These are phyloP conservation scores for Oedothorax gibbosus DNA, from an alignment of 1,140 invertebrate species.

Conservation along the genomic window DNA sequence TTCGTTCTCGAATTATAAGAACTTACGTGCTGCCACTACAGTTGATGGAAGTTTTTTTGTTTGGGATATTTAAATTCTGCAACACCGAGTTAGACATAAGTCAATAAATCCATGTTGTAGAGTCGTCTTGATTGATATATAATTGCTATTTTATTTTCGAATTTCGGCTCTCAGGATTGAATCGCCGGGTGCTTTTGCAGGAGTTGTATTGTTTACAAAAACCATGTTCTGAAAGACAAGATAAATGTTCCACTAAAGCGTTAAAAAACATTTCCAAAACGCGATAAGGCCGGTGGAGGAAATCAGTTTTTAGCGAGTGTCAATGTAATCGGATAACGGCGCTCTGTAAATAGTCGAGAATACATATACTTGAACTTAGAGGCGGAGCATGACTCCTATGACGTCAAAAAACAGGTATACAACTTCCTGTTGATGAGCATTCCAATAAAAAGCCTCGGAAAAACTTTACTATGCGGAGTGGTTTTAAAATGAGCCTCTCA, in stretches of 20 bases:
- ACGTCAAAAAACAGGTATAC: slow-evolving; percentile 60
- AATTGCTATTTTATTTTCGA: too few species aligned
- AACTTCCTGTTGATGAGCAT: slow-evolving; percentile 49
- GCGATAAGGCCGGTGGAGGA: slow-evolving; percentile 55
- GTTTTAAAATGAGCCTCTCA: slow-evolving; percentile 12
- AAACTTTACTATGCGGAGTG: slow-evolving; percentile 29
- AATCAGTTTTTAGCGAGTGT: slow-evolving; percentile 50
- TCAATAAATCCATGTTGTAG: too few species aligned
- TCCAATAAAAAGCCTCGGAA: slow-evolving; percentile 37
- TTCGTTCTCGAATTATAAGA: not conserved
- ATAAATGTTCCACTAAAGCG: slow-evolving; percentile 28
- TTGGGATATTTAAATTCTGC: too few species aligned
- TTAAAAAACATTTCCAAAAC: slow-evolving; percentile 47
- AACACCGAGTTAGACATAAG: too few species aligned
- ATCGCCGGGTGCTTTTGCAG: not conserved
- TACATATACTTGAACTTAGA: slow-evolving; percentile 36
- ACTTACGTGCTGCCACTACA: too few species aligned
- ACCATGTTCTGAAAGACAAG: slow-evolving; percentile 21
- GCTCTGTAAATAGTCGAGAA: slow-evolving; percentile 49
- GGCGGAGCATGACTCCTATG: slow-evolving; percentile 32
- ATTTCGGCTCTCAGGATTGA: too few species aligned
- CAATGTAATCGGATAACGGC: slow-evolving; percentile 61
- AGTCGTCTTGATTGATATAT: too few species aligned
- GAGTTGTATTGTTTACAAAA: not conserved
- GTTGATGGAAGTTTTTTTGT: too few species aligned